Percentiles rank a stretch among this genome's conserved stretches.
Evolutionary conservation across 2,113 vertebrate genomes (phyloP).

Genomic region (Aptenodytes forsteri): DNA sequence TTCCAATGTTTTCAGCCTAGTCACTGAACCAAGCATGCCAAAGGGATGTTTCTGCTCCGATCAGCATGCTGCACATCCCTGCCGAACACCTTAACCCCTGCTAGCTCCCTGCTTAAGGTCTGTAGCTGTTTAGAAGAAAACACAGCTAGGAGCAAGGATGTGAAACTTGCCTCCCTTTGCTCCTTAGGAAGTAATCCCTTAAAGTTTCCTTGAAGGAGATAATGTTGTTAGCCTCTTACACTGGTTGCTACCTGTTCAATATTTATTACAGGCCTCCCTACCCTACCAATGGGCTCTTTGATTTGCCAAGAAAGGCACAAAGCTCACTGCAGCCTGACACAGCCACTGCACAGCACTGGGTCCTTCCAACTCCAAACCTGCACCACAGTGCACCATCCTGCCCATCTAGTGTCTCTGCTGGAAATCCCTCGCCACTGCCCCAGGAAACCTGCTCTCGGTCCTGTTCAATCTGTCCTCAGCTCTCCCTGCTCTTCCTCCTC

Average conservation of each 20-base stretch:
- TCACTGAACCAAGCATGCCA: not conserved
- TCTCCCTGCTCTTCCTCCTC: not conserved
- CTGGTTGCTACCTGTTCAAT: not conserved
- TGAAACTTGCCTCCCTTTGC: not conserved
- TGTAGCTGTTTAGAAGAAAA: not conserved
- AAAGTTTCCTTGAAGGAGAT: not conserved
- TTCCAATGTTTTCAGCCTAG: not conserved
- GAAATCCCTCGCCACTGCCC: fast-evolving
- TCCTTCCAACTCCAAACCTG: not conserved
- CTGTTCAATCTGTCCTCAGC: not conserved
- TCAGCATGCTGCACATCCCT: fast-evolving
- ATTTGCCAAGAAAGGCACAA: not conserved
- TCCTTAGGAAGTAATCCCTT: not conserved
- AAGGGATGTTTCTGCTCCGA: not conserved
- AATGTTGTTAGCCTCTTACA: not conserved
- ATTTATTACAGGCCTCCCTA: not conserved
- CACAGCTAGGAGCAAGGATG: not conserved
- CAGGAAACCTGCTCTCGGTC: not conserved
- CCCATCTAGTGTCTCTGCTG: not conserved
- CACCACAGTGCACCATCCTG: not conserved
- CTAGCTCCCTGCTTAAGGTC: not conserved
- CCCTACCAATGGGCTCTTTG: not conserved
- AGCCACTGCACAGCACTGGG: not conserved
- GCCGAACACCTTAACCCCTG: not conserved
- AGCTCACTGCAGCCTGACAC: not conserved